These are phyloP conservation scores for Conchocele bisecta DNA, from an alignment of 2,888 invertebrate genomes.

Conservation along the genomic window DNA sequence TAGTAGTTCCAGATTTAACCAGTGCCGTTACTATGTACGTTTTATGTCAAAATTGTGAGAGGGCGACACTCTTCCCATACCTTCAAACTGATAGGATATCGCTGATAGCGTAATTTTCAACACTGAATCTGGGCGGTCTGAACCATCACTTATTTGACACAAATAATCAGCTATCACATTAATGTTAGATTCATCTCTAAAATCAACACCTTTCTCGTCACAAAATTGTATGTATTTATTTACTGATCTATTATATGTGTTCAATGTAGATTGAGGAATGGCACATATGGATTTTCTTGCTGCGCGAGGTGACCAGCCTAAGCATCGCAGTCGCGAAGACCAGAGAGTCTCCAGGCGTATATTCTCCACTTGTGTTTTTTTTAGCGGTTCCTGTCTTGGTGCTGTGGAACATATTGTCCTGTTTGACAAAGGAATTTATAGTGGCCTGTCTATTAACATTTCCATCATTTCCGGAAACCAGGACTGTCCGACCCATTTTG, in stretches of 20 bases:
- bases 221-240: slow-evolving; percentile 7
- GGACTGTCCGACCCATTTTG: not conserved
- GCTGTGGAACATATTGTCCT: not conserved
- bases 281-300: not conserved
- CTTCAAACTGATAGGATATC: not conserved
- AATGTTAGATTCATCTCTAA: not conserved
- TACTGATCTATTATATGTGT: not conserved
- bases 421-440: not conserved
- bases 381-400: not conserved
- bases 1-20: too few species aligned
- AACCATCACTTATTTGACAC: not conserved
- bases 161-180: slow-evolving; percentile 3
- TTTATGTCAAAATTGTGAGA: too few species aligned
- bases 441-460: not conserved
- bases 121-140: slow-evolving; percentile 1
- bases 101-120: not conserved
- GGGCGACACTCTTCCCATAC: not conserved
- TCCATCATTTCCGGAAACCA: not conserved
- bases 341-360: slow-evolving; percentile 6
- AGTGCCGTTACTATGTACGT: too few species aligned
- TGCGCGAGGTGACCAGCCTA: slow-evolving; percentile 3
- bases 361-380: not conserved
- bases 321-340: slow-evolving; percentile 5
- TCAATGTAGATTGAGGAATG: slow-evolving; percentile 4
- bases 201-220: not conserved